Conservation (phyloP, 2,888 invertebrate species). For the Sesamia inferens region DNA sequence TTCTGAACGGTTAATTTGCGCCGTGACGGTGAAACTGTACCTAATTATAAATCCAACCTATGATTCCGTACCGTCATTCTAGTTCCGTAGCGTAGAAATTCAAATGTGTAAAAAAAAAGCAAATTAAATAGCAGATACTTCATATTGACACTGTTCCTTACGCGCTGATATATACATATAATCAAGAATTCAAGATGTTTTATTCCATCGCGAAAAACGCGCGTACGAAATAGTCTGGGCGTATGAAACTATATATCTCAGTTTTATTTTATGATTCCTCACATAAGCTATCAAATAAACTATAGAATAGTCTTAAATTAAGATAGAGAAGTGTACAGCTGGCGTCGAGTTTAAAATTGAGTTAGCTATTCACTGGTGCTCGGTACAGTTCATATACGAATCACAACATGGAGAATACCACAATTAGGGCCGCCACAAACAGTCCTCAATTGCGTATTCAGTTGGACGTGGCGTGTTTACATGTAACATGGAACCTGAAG, state of each 20-base stretch:
- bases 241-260: not conserved
- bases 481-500: constrained; percentile 5
- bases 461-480: not conserved
- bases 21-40: no score
- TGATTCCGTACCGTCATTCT: no score
- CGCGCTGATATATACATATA: not conserved
- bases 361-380: constrained; percentile 41
- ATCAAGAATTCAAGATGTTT: not conserved
- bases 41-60: no score
- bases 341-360: constrained; percentile 56
- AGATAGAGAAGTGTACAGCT: constrained; percentile 17
- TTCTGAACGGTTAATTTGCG: not conserved
- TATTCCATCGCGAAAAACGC: not conserved
- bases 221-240: not conserved
- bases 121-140: not conserved
- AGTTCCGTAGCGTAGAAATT: no score
- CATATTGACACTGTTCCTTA: not conserved
- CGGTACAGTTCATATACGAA: constrained; percentile 41
- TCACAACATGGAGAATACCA: constrained; percentile 40
- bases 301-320: constrained; percentile 30
- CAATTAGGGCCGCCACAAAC: constrained; percentile 7
- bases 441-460: constrained; percentile 2
- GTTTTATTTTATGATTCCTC: not conserved
- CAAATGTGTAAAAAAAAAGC: not conserved
- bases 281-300: not conserved